Percentiles rank a stretch among this genome's conserved stretches.
Evolutionary conservation across 2,797 vertebrate genomes (phyloP).

Genomic region (Malacoraja senta): DNA sequence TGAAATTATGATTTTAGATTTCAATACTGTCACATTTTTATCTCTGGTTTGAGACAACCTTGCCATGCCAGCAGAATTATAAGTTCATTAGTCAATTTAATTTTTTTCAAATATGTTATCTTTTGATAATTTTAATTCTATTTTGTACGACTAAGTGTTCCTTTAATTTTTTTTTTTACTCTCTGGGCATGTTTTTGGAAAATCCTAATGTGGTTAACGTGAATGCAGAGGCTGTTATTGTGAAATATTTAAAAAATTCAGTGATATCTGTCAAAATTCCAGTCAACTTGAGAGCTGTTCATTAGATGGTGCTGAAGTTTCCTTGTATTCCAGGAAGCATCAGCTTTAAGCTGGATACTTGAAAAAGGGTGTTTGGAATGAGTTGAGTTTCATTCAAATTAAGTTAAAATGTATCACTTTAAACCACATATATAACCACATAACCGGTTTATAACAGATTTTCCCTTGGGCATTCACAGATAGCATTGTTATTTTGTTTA

Average conservation of each 20-base stretch:
- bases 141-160: not conserved
- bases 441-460: too few species aligned
- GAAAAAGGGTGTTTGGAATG: not conserved
- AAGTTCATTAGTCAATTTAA: not conserved
- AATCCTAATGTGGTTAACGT: not conserved
- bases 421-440: too few species aligned
- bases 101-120: not conserved
- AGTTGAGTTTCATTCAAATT: not conserved
- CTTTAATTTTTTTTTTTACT: too few species aligned
- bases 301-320: slow-evolving; percentile 25
- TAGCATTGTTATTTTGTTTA: not conserved
- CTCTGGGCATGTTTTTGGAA: not conserved
- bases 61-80: not conserved
- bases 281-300: slow-evolving; percentile 22
- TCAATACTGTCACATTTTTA: not conserved
- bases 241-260: not conserved
- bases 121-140: not conserved
- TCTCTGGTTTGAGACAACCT: not conserved
- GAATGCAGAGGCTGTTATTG: not conserved
- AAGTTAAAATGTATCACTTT: not conserved
- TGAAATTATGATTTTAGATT: not conserved
- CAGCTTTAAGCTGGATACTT: not conserved
- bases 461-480: not conserved
- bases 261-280: too few species aligned
- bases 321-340: not conserved